Evolutionary conservation across 1,140 invertebrate species (phyloP), one percentile per base, ranked within the genome.

Genomic region (Bombus picipes): DNA sequence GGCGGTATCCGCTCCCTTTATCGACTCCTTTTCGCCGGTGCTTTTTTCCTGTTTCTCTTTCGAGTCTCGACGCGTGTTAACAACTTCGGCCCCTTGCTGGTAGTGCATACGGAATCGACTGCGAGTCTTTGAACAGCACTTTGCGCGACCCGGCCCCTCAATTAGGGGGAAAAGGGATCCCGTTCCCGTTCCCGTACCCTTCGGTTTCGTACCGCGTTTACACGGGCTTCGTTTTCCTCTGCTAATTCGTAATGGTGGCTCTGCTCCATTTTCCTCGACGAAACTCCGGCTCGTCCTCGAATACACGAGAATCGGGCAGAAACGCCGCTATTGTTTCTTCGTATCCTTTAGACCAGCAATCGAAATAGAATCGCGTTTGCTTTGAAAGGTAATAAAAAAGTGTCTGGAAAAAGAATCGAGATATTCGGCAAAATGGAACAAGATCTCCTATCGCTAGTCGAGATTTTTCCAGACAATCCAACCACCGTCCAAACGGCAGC

Each of bases 71-170:
- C 68, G 68, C 47, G 47, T 66, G 80, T 81, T 41, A 81, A 81
- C 80, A 81, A 73, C 47, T 73, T 72, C 37, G 28, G 32, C 68
- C 80, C 80, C 37, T 73, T 34, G 37, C 47, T 8, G n/a, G 22
- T 53, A 37, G 80, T 81, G 80, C 70, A 81, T 81, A 81, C 39
- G 10, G 70, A 74, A 81, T 81, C 80, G 70, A 74, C 80, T 62
- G 53, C 8, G 39, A 74, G 22, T 71, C 80, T 81, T 81, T 81
- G 80, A 81, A 59, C 80, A 65, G 53, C 80, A 81, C 80, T 81
- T 74, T 81, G 37, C 47, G 9, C 71, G 70, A 62, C 43, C 39
- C 79, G 4, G 68, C 37, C n/a, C 70, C 70, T 74, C 80, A 81
- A 81, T 81, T 81, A 81, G 70, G 34, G 41, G n/a, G 22, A 74